Conservation (phyloP, 1,140 invertebrate genomes). For the Heliconius congener region DNA sequence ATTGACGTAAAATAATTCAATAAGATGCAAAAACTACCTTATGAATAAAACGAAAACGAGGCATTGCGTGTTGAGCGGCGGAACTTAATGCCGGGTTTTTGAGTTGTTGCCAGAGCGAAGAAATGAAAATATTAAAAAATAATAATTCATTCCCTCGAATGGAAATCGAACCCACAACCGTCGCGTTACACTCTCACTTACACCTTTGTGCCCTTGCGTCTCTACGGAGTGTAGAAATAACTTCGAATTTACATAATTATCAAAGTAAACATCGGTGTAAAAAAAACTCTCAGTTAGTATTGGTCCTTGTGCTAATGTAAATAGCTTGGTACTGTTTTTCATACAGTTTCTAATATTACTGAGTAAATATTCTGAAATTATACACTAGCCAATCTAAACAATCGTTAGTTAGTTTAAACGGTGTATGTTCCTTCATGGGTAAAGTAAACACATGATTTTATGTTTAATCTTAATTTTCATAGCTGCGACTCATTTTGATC, state of each 20-base stretch:
- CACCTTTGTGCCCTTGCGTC: no score
- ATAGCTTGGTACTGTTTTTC: conserved; percentile 18
- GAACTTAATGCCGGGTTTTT: no score
- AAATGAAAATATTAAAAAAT: no score
- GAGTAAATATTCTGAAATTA: conserved; percentile 36
- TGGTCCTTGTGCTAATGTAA: conserved; percentile 13
- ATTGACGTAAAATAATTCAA: no score
- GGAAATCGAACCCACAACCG: no score
- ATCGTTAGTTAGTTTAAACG: conserved; percentile 31
- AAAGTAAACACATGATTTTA: conserved; percentile 26
- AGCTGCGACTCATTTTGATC: background rate
- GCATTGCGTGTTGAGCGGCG: no score
- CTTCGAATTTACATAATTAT: background rate
- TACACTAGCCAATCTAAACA: conserved; percentile 42
- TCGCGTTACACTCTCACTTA: no score
- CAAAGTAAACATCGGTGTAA: conserved; percentile 10
- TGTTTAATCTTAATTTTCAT: conserved; percentile 13
- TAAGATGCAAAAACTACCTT: background rate
- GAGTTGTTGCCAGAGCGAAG: no score
- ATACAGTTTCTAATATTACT: conserved; percentile 33
- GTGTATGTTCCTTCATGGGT: conserved; percentile 20
- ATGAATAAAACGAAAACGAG: background rate
- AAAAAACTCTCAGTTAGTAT: conserved; percentile 14
- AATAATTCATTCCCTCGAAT: no score
- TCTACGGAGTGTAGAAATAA: background rate